A percentile compares a stretch with the other conserved stretches of the same genome.
Conservation (phyloP, 1,140 invertebrate genomes). For the Cepaea nemoralis region DNA sequence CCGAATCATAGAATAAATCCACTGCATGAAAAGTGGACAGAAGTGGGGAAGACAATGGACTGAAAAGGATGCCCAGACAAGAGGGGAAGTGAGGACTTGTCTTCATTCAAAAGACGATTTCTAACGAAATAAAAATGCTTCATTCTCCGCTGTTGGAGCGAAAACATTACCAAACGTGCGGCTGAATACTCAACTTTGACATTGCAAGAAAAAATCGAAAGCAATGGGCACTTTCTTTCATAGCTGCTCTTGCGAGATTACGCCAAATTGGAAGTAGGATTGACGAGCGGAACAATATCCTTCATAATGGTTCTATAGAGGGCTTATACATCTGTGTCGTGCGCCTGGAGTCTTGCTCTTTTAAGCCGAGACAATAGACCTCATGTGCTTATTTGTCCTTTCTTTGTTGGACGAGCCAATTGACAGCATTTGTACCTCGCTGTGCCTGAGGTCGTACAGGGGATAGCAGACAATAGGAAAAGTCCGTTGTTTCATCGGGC, state of each 20-base stretch:
- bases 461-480: slow-evolving; percentile 7
- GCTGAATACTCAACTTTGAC: slow-evolving; percentile 31
- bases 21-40: neutral
- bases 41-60: neutral
- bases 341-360: neutral
- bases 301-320: slow-evolving; percentile 20
- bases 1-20: slow-evolving; percentile 8
- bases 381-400: slow-evolving; percentile 9
- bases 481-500: neutral
- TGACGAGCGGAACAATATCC: neutral
- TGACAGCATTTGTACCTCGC: slow-evolving; percentile 21
- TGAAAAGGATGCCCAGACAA: neutral
- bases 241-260: slow-evolving; percentile 18
- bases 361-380: neutral
- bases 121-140: slow-evolving; percentile 22
- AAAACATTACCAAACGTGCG: slow-evolving; percentile 26
- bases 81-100: slow-evolving; percentile 16
- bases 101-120: slow-evolving; percentile 22
- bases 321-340: neutral
- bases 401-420: slow-evolving; percentile 13
- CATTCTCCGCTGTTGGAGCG: neutral
- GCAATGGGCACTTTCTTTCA: slow-evolving; percentile 32
- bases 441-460: slow-evolving; percentile 1
- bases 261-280: slow-evolving; percentile 37
- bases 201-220: slow-evolving; percentile 17